Evolutionary conservation across 2,888 invertebrate species (phyloP).

Genomic region (Galeruca laticollis): DNA sequence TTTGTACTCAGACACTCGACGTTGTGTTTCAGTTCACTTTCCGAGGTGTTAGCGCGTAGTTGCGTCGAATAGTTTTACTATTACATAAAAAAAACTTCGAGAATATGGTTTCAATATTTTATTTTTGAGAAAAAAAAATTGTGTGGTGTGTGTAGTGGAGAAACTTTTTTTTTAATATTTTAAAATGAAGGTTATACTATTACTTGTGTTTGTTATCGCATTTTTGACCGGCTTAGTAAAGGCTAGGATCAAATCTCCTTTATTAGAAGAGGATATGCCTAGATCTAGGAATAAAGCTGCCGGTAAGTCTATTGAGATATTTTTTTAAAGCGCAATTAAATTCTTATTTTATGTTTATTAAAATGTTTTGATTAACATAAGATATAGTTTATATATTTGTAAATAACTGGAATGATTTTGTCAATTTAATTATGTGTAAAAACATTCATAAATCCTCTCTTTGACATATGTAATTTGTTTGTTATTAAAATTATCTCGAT

Average conservation of each 20-base stretch:
- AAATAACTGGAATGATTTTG: background rate
- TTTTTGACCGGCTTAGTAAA: conserved; percentile 38
- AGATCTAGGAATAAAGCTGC: conserved; percentile 61
- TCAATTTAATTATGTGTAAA: background rate
- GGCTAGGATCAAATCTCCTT: conserved; percentile 59
- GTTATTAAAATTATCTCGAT: conserved; percentile 6
- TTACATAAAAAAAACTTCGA: conserved; percentile 37
- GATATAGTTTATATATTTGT: background rate
- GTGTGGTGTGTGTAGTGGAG: conserved; percentile 40
- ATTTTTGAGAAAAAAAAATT: conserved; percentile 11
- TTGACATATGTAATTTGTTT: conserved; percentile 6
- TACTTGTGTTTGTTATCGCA: conserved; percentile 30
- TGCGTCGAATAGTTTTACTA: conserved; percentile 9
- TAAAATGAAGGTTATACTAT: conserved; percentile 33
- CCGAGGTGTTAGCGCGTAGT: conserved; percentile 17
- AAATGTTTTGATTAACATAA: background rate
- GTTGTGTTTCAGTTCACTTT: conserved; percentile 31
- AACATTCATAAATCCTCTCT: background rate
- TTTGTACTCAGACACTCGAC: conserved; percentile 21
- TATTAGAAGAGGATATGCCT: conserved; percentile 59
- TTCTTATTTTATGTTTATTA: background rate
- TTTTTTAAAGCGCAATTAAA: conserved; percentile 12
- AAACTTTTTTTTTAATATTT: conserved; percentile 28
- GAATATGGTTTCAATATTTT: conserved; percentile 26
- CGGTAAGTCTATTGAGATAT: conserved; percentile 52